Evolutionary conservation across 2,888 invertebrate genomes (phyloP).

Genomic region (Steinernema carpocapsae): DNA sequence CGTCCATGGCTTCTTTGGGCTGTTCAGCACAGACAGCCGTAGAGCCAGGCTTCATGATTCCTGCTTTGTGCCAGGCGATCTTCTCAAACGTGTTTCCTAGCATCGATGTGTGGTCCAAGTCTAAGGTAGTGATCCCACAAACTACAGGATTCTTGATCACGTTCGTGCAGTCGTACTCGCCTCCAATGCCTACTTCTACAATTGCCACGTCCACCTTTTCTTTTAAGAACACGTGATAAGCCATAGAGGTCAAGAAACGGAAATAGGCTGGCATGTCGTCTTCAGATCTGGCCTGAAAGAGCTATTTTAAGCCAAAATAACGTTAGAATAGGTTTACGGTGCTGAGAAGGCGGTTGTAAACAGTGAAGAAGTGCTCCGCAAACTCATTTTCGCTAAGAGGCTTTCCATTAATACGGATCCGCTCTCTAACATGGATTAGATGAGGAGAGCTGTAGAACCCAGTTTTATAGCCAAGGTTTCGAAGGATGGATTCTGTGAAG

Average conservation of each 20-base stretch:
- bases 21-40: constrained; percentile 56
- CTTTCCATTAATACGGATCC: constrained; percentile 84
- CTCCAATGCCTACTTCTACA: constrained; percentile 96
- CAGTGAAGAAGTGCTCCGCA: constrained; percentile 81
- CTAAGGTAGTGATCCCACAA: constrained; percentile 88
- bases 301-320: background rate
- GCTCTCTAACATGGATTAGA: constrained; percentile 85
- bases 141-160: constrained; percentile 84
- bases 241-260: constrained; percentile 88
- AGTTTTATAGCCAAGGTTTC: constrained; percentile 82
- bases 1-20: constrained; percentile 75
- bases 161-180: constrained; percentile 91
- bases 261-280: constrained; percentile 78
- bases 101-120: constrained; percentile 85
- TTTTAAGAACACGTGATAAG: constrained; percentile 82
- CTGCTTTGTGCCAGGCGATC: constrained; percentile 93
- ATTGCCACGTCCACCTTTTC: constrained; percentile 85
- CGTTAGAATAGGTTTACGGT: constrained; percentile 29
- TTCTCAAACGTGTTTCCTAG: constrained; percentile 82
- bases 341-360: constrained; percentile 71
- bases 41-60: constrained; percentile 80
- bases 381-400: constrained; percentile 81
- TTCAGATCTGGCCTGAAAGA: constrained; percentile 40
- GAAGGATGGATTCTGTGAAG: constrained; percentile 85
- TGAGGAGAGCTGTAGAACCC: constrained; percentile 96